These are phyloP conservation scores for Acrobasis repandana DNA, from an alignment of 2,888 invertebrate species.

Conservation along the genomic window DNA sequence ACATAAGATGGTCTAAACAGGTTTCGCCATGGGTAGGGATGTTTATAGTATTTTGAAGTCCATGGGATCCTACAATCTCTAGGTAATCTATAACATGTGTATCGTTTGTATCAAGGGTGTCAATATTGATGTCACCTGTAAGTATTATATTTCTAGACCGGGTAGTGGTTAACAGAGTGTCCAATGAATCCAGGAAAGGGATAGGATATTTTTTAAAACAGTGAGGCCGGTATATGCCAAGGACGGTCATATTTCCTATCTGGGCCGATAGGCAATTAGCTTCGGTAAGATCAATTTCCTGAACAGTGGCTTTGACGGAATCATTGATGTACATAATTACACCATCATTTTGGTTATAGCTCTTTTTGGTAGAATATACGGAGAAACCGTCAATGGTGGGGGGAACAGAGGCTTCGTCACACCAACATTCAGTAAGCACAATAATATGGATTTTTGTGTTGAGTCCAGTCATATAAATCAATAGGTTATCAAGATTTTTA, in stretches of 20 bases:
- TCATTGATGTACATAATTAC: slow-evolving; percentile 21
- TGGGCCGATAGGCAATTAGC: slow-evolving; percentile 22
- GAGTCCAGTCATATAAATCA: slow-evolving; percentile 22
- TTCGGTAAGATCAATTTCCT: slow-evolving; percentile 23
- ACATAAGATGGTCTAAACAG: slow-evolving; percentile 24
- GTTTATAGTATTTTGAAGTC: slow-evolving; percentile 11
- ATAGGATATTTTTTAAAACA: neutral
- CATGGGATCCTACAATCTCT: slow-evolving; percentile 23
- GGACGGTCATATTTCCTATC: slow-evolving; percentile 16
- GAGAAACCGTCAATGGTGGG: slow-evolving; percentile 22
- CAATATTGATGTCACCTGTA: no score
- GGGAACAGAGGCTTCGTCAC: slow-evolving; percentile 18
- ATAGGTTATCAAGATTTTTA: no score
- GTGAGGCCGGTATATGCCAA: slow-evolving; percentile 23
- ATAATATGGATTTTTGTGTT: slow-evolving; percentile 20
- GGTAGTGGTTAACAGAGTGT: neutral
- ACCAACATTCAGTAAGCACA: slow-evolving; percentile 23
- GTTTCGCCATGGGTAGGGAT: slow-evolving; percentile 22
- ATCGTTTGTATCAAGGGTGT: slow-evolving; percentile 16
- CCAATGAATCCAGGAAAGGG: neutral
- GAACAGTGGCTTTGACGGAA: neutral
- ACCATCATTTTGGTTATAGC: slow-evolving; percentile 26
- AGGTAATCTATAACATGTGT: slow-evolving; percentile 12
- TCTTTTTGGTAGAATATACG: slow-evolving; percentile 10
- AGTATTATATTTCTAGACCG: neutral